Evolutionary conservation across 2,888 invertebrate species (phyloP).

Genomic region (Rhopalosiphum nymphaeae): DNA sequence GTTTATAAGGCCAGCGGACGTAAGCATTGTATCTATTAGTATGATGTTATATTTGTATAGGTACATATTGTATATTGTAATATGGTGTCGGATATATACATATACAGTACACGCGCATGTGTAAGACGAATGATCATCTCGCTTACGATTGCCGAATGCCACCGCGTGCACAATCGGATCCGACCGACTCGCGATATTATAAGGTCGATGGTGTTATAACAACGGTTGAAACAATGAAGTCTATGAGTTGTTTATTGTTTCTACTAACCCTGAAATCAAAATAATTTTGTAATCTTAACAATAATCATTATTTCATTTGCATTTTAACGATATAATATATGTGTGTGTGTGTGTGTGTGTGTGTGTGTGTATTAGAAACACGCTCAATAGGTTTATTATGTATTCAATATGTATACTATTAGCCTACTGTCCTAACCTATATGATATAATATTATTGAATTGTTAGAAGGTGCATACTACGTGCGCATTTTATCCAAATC

Average conservation of each 20-base stretch:
- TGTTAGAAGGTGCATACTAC: not conserved
- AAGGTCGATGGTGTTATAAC: not conserved
- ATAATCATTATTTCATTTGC: not conserved
- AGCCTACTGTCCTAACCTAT: not conserved
- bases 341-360: not conserved
- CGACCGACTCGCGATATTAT: not conserved
- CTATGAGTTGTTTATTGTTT: not conserved
- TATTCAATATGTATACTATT: not conserved
- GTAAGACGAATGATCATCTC: not conserved
- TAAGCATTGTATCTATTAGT: not conserved
- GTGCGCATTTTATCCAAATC: not conserved
- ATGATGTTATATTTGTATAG: not conserved
- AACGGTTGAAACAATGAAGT: not conserved
- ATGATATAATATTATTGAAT: not conserved
- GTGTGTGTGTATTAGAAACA: not conserved
- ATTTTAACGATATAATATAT: not conserved
- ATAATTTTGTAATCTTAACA: not conserved
- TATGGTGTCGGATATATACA: not conserved
- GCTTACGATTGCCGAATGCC: not conserved
- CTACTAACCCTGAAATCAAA: constrained; percentile 20
- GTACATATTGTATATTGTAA: not conserved
- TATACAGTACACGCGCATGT: not conserved
- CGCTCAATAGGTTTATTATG: not conserved
- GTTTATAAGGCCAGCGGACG: constrained; percentile 11
- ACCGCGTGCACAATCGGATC: not conserved